Evolutionary conservation across 2,113 vertebrate species (phyloP), one percentile per base, ranked within the genome.

Genomic region (Thinocorus orbignyianus): DNA sequence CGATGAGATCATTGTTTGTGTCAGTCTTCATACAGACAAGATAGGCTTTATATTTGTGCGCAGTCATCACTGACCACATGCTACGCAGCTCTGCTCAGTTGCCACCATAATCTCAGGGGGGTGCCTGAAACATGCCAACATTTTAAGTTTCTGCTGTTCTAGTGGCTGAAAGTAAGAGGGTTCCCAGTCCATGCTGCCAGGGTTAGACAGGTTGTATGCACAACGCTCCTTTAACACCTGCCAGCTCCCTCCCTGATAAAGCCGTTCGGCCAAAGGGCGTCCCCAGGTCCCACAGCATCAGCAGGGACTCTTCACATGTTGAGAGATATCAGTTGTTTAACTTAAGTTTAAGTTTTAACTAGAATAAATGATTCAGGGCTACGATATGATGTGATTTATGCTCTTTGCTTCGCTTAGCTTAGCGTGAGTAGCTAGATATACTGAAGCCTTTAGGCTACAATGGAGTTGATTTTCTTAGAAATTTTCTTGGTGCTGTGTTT

Each of bases 31-130:
- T 3, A 33, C 20, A 78, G 39, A 51, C 20, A 58, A 49, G 42
- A 35, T 3, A 31, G 0, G 2, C 30, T 81, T 69, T n/a, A 44
- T 28, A 12, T n/a, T 49, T 61, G 64, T 2, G 3, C 0, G 10
- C 16, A 23, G 31, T 37, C 26, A 26, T 8, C 31, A 11, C 2
- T 24, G 31, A 66, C 37, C 19, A 81, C 0, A 3, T 11, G 33
- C 80, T 64, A 42, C 15, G 17, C 7, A 52, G 23, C 10, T 57
- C 35, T 37, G 41, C 46, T 74, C 42, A 48, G 26, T 10, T 70
- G 33, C 25, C 17, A 20, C 41, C 4, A 2, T 28, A 44, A 65
- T 41, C 41, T 37, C 7, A 28, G 37, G 26, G 78, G 8, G 22
- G 12, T 30, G 52, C 28, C 81, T 37, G 37, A 79, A 90, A 65